Evolutionary conservation across 2,888 invertebrate genomes (phyloP).

Genomic region (Nesidiocoris tenuis): DNA sequence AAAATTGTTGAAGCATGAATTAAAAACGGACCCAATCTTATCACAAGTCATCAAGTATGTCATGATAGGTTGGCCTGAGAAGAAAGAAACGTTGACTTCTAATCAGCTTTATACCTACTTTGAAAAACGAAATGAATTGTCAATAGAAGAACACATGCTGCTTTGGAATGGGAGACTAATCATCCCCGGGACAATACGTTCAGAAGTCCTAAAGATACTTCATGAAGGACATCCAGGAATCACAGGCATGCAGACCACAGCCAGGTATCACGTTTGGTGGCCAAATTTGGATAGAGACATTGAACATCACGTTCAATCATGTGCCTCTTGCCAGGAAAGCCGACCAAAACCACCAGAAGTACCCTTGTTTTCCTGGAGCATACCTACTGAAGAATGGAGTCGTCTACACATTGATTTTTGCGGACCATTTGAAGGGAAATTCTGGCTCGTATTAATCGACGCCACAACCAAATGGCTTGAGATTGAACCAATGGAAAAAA

Average conservation of each 20-base stretch:
- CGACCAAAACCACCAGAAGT: constrained; percentile 45
- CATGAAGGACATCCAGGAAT: constrained; percentile 48
- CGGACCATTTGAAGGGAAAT: constrained; percentile 46
- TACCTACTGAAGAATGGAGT: constrained; percentile 48
- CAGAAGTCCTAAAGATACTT: constrained; percentile 15
- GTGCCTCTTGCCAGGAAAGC: constrained; percentile 43
- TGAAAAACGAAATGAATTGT: background rate
- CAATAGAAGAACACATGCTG: constrained; percentile 5
- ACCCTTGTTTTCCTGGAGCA: constrained; percentile 48
- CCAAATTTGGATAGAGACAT: constrained; percentile 18
- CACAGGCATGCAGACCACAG: constrained; percentile 22
- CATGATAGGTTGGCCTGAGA: background rate
- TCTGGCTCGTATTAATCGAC: constrained; percentile 51
- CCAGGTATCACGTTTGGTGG: constrained; percentile 10
- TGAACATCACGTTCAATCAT: constrained; percentile 5
- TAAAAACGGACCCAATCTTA: background rate
- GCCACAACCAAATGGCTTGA: constrained; percentile 48
- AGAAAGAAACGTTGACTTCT: background rate
- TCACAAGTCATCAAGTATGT: background rate
- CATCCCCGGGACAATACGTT: constrained; percentile 12
- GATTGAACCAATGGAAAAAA: constrained; percentile 36
- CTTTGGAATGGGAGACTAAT: constrained; percentile 34
- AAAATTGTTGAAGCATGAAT: background rate
- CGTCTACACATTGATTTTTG: constrained; percentile 50
- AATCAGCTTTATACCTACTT: constrained; percentile 7